Evolutionary conservation across 2,113 vertebrate species (phyloP).

Genomic region (Turdus rufiventris): DNA sequence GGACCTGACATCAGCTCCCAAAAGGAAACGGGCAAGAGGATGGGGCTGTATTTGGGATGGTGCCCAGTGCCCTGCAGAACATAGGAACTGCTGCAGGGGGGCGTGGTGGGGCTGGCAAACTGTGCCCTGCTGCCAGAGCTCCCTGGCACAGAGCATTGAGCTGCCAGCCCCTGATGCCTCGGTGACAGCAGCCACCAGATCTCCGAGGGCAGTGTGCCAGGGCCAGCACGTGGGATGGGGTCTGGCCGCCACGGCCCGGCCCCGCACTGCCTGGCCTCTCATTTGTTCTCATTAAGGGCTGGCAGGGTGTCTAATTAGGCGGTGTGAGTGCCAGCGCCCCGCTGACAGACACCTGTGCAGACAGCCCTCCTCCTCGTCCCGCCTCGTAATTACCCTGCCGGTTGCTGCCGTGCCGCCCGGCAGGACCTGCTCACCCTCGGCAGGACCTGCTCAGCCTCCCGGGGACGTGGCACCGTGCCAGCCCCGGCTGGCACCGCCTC

Average conservation of each 20-base stretch:
- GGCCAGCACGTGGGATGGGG: not conserved
- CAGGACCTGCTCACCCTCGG: not conserved
- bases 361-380: conserved; percentile 44
- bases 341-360: conserved; percentile 71
- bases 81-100: not conserved
- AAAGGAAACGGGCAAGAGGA: not conserved
- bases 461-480: not conserved
- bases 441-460: not conserved
- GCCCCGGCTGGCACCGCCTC: not conserved
- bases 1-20: not conserved
- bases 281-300: conserved; percentile 67
- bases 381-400: conserved; percentile 46
- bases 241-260: not conserved
- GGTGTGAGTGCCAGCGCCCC: conserved; percentile 52
- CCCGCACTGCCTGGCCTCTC: conserved; percentile 13
- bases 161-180: rapidly evolving
- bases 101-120: not conserved
- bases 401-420: not conserved
- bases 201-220: not conserved
- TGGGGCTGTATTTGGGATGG: not conserved
- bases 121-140: not conserved
- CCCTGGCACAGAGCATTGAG: not conserved
- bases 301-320: conserved; percentile 67
- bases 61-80: rapidly evolving
- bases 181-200: rapidly evolving